Evolutionary conservation across 2,113 vertebrate genomes (phyloP).

Genomic region (Bothrops jararaca): DNA sequence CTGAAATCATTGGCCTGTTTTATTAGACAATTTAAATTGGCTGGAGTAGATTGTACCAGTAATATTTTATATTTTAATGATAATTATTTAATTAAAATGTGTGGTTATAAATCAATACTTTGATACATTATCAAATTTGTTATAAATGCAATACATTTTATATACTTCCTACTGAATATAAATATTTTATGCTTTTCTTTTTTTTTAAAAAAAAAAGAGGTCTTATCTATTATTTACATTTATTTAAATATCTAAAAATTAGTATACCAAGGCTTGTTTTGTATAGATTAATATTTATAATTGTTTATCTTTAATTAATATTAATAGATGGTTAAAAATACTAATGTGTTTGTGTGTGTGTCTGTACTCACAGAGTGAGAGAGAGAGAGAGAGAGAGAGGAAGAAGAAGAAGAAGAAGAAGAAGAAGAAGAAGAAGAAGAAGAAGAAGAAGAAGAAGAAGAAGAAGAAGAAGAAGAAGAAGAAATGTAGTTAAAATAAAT

Average conservation of each 20-base stretch:
- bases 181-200: not conserved
- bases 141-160: not conserved
- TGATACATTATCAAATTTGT: not conserved
- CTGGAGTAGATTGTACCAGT: not conserved
- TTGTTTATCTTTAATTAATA: not conserved
- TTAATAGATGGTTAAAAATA: not conserved
- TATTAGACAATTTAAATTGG: not conserved
- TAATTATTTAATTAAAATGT: too few species aligned
- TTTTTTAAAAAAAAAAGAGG: not conserved
- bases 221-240: not conserved
- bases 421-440: not conserved
- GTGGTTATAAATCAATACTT: not conserved
- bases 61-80: not conserved
- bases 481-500: not conserved
- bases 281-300: not conserved
- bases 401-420: too few species aligned
- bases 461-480: not conserved
- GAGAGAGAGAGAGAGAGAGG: too few species aligned
- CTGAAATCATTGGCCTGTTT: too few species aligned
- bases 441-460: too few species aligned
- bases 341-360: too few species aligned
- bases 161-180: not conserved
- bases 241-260: not conserved
- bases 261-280: not conserved
- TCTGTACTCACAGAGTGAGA: too few species aligned